Conservation (phyloP, 2,888 invertebrate species). For the Cerastoderma edule region DNA sequence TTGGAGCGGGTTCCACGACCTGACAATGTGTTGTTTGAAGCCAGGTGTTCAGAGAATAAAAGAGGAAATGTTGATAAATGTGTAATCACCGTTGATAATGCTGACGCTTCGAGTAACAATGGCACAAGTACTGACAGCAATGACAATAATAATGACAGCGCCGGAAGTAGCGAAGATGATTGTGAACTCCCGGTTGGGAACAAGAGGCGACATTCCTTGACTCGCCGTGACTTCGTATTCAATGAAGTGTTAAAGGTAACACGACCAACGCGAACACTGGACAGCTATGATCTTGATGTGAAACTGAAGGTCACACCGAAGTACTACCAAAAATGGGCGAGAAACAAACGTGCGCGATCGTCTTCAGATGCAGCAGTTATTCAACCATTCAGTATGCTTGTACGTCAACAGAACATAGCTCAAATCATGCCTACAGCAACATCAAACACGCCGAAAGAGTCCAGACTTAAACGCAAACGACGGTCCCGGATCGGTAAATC, state of each 20-base stretch:
- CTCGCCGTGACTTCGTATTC: constrained; percentile 20
- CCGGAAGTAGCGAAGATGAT: constrained; percentile 10
- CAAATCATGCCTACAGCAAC: not conserved
- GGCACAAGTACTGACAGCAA: constrained; percentile 7
- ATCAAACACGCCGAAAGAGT: no score
- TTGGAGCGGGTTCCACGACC: constrained; percentile 17
- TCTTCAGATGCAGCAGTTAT: not conserved
- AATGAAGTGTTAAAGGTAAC: not conserved
- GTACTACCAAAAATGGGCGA: constrained; percentile 48
- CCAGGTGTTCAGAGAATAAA: not conserved
- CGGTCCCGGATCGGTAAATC: no score
- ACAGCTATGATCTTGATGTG: constrained; percentile 26
- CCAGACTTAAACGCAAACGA: no score
- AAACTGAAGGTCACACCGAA: constrained; percentile 29
- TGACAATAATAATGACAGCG: not conserved
- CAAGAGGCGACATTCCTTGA: constrained; percentile 12
- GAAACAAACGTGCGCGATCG: constrained; percentile 27
- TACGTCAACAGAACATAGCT: not conserved
- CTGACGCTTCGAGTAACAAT: not conserved
- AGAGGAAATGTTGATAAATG: not conserved
- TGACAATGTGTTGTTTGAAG: constrained; percentile 14
- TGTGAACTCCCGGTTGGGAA: not conserved
- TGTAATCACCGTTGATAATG: not conserved
- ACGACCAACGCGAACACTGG: not conserved
- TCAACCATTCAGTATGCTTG: constrained; percentile 14